Evolutionary conservation across 2,888 invertebrate species (phyloP).

Genomic region (Vanessa cardui): DNA sequence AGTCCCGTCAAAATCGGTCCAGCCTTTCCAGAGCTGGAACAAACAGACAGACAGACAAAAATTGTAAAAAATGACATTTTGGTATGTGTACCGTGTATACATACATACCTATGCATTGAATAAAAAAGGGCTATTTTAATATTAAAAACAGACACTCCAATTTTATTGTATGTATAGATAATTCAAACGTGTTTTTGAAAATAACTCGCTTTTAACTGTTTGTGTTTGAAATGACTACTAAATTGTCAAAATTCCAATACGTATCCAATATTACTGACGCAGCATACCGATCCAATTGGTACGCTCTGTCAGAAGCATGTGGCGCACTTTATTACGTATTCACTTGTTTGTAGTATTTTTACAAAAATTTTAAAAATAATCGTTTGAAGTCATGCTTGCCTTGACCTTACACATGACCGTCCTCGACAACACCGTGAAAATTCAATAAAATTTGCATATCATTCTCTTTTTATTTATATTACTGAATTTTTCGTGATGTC

Average conservation of each 20-base stretch:
- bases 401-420: conserved; percentile 16
- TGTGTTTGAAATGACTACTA: no score
- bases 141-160: no score
- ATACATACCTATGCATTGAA: no score
- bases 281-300: not conserved
- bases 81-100: no score
- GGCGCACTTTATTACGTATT: not conserved
- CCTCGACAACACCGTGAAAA: conserved; percentile 12
- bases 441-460: conserved; percentile 10
- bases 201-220: no score
- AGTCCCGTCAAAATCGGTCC: no score
- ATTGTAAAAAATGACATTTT: no score
- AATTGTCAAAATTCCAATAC: not conserved
- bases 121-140: no score
- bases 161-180: no score
- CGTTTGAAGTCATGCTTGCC: not conserved
- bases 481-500: not conserved
- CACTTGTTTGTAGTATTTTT: conserved; percentile 1
- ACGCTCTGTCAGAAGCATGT: conserved; percentile 18
- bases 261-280: not conserved
- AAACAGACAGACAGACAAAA: no score
- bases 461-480: conserved; percentile 2
- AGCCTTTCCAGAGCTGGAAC: no score
- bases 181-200: no score
- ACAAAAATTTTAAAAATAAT: not conserved